Conservation (phyloP, 2,113 vertebrate species). For the Noturus placidus region DNA sequence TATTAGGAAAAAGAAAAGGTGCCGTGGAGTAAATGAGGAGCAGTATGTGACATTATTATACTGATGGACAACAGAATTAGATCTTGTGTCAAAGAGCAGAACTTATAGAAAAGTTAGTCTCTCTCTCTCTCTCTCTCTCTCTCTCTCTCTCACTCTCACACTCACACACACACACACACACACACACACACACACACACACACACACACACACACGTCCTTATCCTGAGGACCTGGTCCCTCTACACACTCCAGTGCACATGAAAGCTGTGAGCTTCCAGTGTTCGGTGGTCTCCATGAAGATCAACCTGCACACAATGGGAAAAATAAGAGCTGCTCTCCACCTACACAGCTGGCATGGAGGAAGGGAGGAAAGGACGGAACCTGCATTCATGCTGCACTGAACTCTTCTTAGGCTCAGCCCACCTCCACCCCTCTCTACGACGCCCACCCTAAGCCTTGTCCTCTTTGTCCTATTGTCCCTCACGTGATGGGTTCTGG, state of each 20-base stretch:
- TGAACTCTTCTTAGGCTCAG: slow-evolving; percentile 66
- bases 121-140: neutral
- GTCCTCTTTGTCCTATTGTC: slow-evolving; percentile 70
- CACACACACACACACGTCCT: neutral
- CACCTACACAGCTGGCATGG: slow-evolving; percentile 62
- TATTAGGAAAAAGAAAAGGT: slow-evolving; percentile 14
- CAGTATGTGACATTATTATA: neutral
- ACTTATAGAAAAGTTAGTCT: neutral
- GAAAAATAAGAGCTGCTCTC: slow-evolving; percentile 59
- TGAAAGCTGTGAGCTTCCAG: slow-evolving; percentile 65
- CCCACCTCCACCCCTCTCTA: slow-evolving; percentile 54
- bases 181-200: slow-evolving; percentile 3
- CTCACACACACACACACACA: neutral
- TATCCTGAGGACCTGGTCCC: slow-evolving; percentile 56
- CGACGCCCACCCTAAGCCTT: slow-evolving; percentile 49
- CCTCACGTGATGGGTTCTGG: slow-evolving; percentile 68
- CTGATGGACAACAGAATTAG: slow-evolving; percentile 28
- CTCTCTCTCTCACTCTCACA: neutral
- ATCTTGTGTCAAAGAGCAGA: slow-evolving; percentile 29
- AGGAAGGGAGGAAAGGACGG: slow-evolving; percentile 67
- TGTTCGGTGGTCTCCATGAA: slow-evolving; percentile 57
- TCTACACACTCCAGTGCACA: slow-evolving; percentile 71
- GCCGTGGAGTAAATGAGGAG: slow-evolving; percentile 23
- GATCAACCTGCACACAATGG: slow-evolving; percentile 64
- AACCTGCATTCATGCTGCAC: slow-evolving; percentile 64